A percentile compares a stretch with the other conserved stretches of the same genome.
Evolutionary conservation across 2,113 vertebrate species (phyloP).

Genomic region (Zosterops japonicus): DNA sequence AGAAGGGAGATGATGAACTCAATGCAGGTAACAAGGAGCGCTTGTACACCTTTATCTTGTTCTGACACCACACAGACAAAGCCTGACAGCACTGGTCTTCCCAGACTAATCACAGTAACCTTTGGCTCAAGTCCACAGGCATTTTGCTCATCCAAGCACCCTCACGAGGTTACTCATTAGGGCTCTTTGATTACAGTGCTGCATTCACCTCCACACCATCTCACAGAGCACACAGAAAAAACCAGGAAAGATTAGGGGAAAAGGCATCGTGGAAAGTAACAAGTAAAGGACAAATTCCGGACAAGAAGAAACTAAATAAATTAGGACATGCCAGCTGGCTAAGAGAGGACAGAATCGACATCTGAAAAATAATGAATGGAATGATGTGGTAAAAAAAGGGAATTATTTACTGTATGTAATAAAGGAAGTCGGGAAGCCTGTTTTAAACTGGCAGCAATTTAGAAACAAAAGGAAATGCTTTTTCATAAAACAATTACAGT

Average conservation of each 20-base stretch:
- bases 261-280: not conserved
- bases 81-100: not conserved
- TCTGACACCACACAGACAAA: not conserved
- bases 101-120: not conserved
- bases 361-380: conserved; percentile 20
- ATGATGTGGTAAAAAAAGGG: not conserved
- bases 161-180: not conserved
- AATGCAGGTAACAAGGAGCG: not conserved
- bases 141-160: not conserved
- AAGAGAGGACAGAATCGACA: not conserved
- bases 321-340: not conserved
- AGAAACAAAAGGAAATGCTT: conserved; percentile 1
- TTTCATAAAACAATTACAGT: not conserved
- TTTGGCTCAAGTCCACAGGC: not conserved
- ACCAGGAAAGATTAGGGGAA: not conserved
- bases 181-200: not conserved
- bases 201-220: not conserved
- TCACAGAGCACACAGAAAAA: not conserved
- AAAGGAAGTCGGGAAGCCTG: not conserved
- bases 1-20: not conserved
- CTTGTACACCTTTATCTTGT: not conserved
- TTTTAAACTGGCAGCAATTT: not conserved
- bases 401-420: not conserved
- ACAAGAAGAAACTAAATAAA: not conserved
- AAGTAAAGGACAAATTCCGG: not conserved